Percentiles rank a stretch among this genome's conserved stretches.
These are phyloP conservation scores for Aelia acuminata DNA, from an alignment of 2,888 invertebrate species.

Conservation along the genomic window DNA sequence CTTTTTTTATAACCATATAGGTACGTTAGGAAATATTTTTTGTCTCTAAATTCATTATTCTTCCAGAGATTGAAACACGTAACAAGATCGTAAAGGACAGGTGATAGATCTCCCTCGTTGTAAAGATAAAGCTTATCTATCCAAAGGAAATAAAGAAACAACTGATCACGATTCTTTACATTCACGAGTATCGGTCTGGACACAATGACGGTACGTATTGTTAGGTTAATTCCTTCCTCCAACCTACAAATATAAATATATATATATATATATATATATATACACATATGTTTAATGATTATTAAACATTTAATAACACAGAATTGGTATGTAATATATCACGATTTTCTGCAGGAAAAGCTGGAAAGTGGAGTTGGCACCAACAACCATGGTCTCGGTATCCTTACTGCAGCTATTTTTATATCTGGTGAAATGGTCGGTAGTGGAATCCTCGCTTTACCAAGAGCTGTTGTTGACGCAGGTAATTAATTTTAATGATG, in stretches of 20 bases:
- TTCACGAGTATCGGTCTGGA: background rate
- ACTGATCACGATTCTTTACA: background rate
- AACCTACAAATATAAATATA: no score
- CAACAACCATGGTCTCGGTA: constrained; percentile 69
- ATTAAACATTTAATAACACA: no score
- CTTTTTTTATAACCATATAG: background rate
- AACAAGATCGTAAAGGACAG: background rate
- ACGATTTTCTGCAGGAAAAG: background rate
- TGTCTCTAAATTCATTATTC: background rate
- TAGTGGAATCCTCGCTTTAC: constrained; percentile 79
- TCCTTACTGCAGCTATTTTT: constrained; percentile 75
- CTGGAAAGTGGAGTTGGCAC: background rate
- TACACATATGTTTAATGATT: no score
- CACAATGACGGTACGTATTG: background rate
- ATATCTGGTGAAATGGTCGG: constrained; percentile 82
- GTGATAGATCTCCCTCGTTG: background rate
- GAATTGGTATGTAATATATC: background rate
- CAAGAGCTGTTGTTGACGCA: constrained; percentile 76
- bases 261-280: no score
- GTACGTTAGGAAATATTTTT: background rate
- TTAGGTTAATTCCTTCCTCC: background rate
- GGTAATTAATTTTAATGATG: constrained; percentile 70
- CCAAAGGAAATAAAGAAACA: background rate
- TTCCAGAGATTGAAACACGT: background rate
- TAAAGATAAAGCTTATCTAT: constrained; percentile 28